Conservation (phyloP, 2,888 invertebrate genomes). For the Agrenia bidenticulata region DNA sequence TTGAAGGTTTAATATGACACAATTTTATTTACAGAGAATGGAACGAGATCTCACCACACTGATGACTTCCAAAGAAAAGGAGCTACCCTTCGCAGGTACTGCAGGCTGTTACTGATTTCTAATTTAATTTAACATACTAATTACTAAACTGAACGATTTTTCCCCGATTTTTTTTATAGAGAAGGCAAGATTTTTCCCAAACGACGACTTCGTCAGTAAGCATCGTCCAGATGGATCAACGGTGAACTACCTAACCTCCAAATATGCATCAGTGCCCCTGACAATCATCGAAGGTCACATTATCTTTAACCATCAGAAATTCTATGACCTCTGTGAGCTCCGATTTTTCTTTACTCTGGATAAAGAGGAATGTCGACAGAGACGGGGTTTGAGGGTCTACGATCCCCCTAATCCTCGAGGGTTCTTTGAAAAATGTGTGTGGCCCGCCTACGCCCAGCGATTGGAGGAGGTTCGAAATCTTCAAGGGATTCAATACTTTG, state of each 20-base stretch:
- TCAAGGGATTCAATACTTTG: constrained; percentile 24
- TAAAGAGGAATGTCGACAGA: constrained; percentile 66
- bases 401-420: constrained; percentile 83
- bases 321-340: constrained; percentile 67
- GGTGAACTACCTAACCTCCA: not conserved
- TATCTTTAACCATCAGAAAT: constrained; percentile 69
- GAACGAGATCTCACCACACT: constrained; percentile 25
- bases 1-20: too few relatives aligned
- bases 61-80: not conserved
- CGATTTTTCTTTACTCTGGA: constrained; percentile 74
- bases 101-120: too few relatives aligned
- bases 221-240: constrained; percentile 12
- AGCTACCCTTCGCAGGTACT: not conserved
- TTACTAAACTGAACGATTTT: too few relatives aligned
- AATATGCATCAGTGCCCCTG: constrained; percentile 54
- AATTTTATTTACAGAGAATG: constrained; percentile 26
- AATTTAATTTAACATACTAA: too few relatives aligned
- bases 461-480: constrained; percentile 51
- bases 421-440: constrained; percentile 85
- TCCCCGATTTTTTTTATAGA: too few relatives aligned
- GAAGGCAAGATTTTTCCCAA: constrained; percentile 17
- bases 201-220: constrained; percentile 19
- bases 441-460: constrained; percentile 73
- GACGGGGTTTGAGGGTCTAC: constrained; percentile 69
- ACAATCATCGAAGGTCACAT: constrained; percentile 76